Percentiles rank a stretch among this genome's conserved stretches.
These are phyloP conservation scores for Peribatodes rhomboidaria DNA, from an alignment of 2,888 invertebrate species.

Conservation along the genomic window DNA sequence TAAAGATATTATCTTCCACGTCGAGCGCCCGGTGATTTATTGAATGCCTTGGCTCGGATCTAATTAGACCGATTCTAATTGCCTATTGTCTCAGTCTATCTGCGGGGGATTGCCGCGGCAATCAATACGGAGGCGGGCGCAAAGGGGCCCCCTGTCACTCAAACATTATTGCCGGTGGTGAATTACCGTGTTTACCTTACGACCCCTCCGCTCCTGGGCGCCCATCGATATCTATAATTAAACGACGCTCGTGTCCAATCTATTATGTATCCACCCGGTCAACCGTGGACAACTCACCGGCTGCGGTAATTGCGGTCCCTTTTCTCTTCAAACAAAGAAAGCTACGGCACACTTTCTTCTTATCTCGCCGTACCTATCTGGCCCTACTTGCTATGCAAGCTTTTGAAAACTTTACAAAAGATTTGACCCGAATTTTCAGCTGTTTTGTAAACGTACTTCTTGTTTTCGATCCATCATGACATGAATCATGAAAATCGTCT, in stretches of 20 bases:
- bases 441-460: background rate
- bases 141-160: constrained; percentile 62
- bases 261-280: constrained; percentile 41
- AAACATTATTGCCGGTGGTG: constrained; percentile 65
- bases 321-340: constrained; percentile 42
- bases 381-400: constrained; percentile 23
- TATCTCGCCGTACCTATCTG: constrained; percentile 17
- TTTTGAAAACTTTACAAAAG: constrained; percentile 14
- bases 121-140: constrained; percentile 61
- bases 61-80: constrained; percentile 60
- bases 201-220: constrained; percentile 44
- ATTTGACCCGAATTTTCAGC: background rate
- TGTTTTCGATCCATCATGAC: constrained; percentile 32
- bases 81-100: constrained; percentile 53
- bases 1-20: constrained; percentile 31
- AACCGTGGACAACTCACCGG: constrained; percentile 20
- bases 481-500: too few species aligned
- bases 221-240: constrained; percentile 46
- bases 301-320: constrained; percentile 26
- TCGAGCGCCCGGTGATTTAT: constrained; percentile 41
- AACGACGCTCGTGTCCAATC: constrained; percentile 44
- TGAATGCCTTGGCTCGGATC: constrained; percentile 42
- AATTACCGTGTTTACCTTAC: constrained; percentile 64
- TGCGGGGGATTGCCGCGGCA: constrained; percentile 58
- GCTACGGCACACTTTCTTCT: constrained; percentile 23